phyloP scores from a whole-genome alignment of 2,888 invertebrate species.

The Drosophila mercatorum region DNA sequence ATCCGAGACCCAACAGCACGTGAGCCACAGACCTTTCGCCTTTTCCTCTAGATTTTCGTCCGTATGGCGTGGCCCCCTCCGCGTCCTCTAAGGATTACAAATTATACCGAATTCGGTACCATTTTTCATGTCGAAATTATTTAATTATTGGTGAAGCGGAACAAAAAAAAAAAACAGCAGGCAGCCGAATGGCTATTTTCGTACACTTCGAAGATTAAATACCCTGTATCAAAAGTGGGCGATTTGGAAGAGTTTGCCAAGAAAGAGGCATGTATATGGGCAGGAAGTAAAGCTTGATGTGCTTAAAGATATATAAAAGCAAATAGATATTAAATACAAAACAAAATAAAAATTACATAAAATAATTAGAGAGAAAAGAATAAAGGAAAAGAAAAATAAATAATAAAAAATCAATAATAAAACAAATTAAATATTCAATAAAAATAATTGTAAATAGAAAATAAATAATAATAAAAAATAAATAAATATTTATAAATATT shows the following conservation, averaged over 20 bases:
- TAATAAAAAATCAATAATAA: no score
- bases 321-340: no score
- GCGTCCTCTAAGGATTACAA: slow-evolving; percentile 29
- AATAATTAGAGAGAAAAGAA: no score
- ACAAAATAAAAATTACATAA: no score
- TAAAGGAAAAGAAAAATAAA: no score
- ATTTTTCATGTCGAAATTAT: slow-evolving; percentile 67
- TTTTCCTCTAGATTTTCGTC: slow-evolving; percentile 19
- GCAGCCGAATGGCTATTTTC: not conserved
- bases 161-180: slow-evolving; percentile 19
- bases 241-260: not conserved
- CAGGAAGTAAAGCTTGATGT: no score
- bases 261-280: not conserved
- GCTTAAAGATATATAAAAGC: no score
- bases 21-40: slow-evolving; percentile 26
- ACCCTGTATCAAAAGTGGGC: not conserved
- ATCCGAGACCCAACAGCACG: slow-evolving; percentile 25
- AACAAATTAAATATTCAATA: no score
- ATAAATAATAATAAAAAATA: no score
- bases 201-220: not conserved
- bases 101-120: slow-evolving; percentile 38
- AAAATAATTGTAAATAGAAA: not conserved
- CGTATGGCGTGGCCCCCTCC: slow-evolving; percentile 7
- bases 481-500: no score
- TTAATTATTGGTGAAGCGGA: slow-evolving; percentile 62